phyloP scores from a whole-genome alignment of 2,888 invertebrate genomes.

The Sussaba pulchella region DNA sequence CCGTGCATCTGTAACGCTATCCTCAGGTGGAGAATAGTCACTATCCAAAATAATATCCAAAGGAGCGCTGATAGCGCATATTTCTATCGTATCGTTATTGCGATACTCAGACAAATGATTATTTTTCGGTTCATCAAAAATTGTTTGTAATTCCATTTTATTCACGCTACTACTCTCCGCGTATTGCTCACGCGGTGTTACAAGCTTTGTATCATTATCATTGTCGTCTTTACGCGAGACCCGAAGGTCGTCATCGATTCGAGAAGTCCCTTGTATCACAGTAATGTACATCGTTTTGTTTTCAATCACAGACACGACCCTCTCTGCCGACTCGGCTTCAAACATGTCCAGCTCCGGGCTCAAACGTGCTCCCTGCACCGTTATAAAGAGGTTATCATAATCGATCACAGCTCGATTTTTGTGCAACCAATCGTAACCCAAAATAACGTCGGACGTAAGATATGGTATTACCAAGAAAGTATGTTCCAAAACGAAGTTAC shows the following conservation, averaged over 20 bases:
- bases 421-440: constrained; percentile 33
- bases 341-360: background rate
- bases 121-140: too few species aligned
- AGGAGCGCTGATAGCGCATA: too few species aligned
- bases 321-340: background rate
- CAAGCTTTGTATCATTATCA: too few species aligned
- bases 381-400: constrained; percentile 1
- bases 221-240: too few species aligned
- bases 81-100: too few species aligned
- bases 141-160: too few species aligned
- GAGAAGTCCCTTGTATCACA: background rate
- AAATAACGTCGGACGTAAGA: constrained; percentile 23
- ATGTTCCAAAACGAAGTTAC: constrained; percentile 5
- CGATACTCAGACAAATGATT: too few species aligned
- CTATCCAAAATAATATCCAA: background rate
- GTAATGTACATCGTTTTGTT: background rate
- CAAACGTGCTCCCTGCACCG: background rate
- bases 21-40: background rate
- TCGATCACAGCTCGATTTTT: constrained; percentile 25
- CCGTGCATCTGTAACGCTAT: background rate
- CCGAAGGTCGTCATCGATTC: background rate
- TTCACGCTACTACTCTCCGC: too few species aligned
- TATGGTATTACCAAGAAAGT: constrained; percentile 28
- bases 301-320: background rate
- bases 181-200: too few species aligned